phyloP scores from a whole-genome alignment of 2,797 vertebrate genomes.

The Periparus ater region DNA sequence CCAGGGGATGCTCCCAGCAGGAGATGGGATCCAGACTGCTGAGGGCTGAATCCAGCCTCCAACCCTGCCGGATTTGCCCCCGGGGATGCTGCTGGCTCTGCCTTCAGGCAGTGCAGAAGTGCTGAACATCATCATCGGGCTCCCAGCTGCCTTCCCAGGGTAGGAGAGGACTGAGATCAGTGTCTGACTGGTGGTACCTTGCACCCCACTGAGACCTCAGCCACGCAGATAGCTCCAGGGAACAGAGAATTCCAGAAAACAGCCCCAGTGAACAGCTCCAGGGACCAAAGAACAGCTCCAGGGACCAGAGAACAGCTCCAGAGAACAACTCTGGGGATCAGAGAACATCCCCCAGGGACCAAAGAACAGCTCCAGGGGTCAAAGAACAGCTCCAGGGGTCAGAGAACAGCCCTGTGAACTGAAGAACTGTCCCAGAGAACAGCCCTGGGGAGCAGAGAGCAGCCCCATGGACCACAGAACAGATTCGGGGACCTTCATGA shows the following conservation, averaged over 20 bases:
- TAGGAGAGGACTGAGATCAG: not conserved
- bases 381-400: too few species aligned
- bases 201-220: not conserved
- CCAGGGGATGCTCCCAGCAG: accelerated
- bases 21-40: not conserved
- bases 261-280: not conserved
- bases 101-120: not conserved
- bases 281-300: too few species aligned
- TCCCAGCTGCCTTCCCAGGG: not conserved
- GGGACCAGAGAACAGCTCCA: not conserved
- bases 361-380: too few species aligned
- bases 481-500: accelerated
- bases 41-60: not conserved
- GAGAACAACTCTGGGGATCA: not conserved
- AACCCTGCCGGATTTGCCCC: not conserved
- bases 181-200: not conserved
- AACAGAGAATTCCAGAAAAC: not conserved
- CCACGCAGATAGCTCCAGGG: not conserved
- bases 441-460: not conserved
- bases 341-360: not conserved
- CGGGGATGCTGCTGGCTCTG: not conserved
- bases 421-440: too few species aligned
- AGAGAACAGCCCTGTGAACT: too few species aligned
- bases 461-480: not conserved
- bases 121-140: not conserved